Conservation (phyloP, 2,113 vertebrate species). For the Coreoperca whiteheadi region DNA sequence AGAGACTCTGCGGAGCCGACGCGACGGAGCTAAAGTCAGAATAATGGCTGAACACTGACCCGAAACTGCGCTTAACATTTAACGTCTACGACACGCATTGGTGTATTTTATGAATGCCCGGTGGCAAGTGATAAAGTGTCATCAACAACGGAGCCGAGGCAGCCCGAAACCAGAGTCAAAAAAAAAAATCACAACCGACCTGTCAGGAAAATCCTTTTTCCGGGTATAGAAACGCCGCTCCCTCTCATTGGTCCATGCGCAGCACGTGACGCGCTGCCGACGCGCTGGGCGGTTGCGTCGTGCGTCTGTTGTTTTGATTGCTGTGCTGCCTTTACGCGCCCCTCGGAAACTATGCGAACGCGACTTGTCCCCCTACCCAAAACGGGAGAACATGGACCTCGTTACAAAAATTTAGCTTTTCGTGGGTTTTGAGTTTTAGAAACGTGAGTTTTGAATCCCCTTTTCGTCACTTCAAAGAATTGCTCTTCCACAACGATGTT, state of each 20-base stretch:
- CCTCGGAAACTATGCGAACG: neutral
- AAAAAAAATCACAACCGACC: constrained; percentile 64
- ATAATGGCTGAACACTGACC: constrained; percentile 29
- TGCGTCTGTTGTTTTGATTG: constrained; percentile 36
- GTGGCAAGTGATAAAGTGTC: neutral
- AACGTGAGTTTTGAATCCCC: too few relatives aligned
- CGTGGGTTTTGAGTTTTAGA: too few relatives aligned
- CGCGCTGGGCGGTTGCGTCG: neutral
- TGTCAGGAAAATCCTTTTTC: constrained; percentile 72
- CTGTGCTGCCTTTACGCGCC: neutral
- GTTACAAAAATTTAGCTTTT: neutral
- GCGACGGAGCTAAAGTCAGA: constrained; percentile 23
- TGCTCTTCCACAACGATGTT: neutral
- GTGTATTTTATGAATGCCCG: neutral
- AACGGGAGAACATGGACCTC: neutral
- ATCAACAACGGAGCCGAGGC: neutral
- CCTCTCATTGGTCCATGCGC: constrained; percentile 70
- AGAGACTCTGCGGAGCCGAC: too few relatives aligned
- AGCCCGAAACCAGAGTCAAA: neutral
- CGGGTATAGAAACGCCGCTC: constrained; percentile 62
- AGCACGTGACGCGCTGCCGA: constrained; percentile 52
- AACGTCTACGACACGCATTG: neutral
- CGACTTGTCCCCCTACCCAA: fast-evolving
- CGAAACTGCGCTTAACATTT: neutral
- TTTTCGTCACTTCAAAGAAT: too few relatives aligned